Percentiles rank a stretch among this genome's conserved stretches.
Conservation (phyloP, 2,888 invertebrate species). For the Dasypogon diadema region DNA sequence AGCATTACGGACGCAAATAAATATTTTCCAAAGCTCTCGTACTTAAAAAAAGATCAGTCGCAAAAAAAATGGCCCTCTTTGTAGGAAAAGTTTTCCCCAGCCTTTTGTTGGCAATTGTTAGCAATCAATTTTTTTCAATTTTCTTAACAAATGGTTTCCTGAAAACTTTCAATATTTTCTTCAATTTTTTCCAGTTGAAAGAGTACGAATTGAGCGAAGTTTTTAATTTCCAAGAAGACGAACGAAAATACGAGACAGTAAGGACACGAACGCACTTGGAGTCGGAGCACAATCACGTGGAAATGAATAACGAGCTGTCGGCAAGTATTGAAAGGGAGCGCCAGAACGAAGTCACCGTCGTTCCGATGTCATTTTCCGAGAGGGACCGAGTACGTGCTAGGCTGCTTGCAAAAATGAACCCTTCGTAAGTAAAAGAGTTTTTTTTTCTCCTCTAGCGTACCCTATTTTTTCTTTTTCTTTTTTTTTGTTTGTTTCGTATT, state of each 20-base stretch:
- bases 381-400: constrained; percentile 67
- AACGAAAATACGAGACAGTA: constrained; percentile 79
- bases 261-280: constrained; percentile 68
- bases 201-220: constrained; percentile 90
- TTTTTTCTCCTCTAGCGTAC: not conserved
- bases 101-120: constrained; percentile 13
- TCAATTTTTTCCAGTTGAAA: constrained; percentile 74
- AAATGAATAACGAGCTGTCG: constrained; percentile 81
- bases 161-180: constrained; percentile 20
- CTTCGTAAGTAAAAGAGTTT: constrained; percentile 64
- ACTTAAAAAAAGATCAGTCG: too few relatives aligned
- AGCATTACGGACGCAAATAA: too few relatives aligned
- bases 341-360: constrained; percentile 73
- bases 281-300: constrained; percentile 70
- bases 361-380: constrained; percentile 69
- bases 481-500: not conserved
- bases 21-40: too few relatives aligned
- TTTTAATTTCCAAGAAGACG: constrained; percentile 86
- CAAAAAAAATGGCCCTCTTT: not conserved
- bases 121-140: constrained; percentile 55
- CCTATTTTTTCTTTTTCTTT: constrained; percentile 19
- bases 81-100: not conserved
- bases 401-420: constrained; percentile 68
- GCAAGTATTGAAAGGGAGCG: constrained; percentile 85
- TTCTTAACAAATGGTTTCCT: constrained; percentile 19